Evolutionary conservation across 2,888 invertebrate genomes (phyloP), one percentile per base, ranked within the genome.

Genomic region (Chrysopilus asiliformis): DNA sequence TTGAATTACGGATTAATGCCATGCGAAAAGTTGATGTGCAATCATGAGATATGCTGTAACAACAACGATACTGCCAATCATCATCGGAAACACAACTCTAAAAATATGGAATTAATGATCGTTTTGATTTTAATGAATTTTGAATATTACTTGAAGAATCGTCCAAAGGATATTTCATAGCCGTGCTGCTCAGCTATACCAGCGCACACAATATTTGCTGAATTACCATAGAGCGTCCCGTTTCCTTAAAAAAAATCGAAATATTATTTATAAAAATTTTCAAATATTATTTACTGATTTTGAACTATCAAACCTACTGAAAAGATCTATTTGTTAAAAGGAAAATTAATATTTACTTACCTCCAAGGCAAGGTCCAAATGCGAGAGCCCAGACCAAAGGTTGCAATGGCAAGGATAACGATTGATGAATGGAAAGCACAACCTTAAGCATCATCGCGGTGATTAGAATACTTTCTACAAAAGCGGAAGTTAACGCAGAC

Each of bases 141-240:
- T 14, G 16, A 12, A 13, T 27, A 12, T 26, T 60, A 79, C 77
- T 75, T 83, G 55, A 86, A 78, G 66, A 85, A 91, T 45, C 85
- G 73, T 48, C 79, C 66, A 56, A 91, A 90, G 0, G 80, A 74
- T 52, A 91, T 79, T 47, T 76, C 71, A 58, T 90, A 89, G 5
- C 90, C 91, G 58, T 91, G 89, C 49, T 89, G 89, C 51, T 89
- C 89, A 0, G 90, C 87, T 8, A 90, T 82, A 24, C 90, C 89
- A 1, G 89, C 87, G 55, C 87, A 86, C 2, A 91, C 82, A 9
- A 91, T 85, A 60, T 91, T 91, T 0, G 89, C 83, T 13, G 87
- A 86, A 0, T 90, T 85, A 24, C 89, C 91, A 49, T 91, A 85
- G 4, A 91, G 58, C 0, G 90, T 87, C 16, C 89, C 90, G 62